Percentiles rank a stretch among this genome's conserved stretches.
Conservation (phyloP, 2,888 invertebrate species). For the Cantharis rustica region DNA sequence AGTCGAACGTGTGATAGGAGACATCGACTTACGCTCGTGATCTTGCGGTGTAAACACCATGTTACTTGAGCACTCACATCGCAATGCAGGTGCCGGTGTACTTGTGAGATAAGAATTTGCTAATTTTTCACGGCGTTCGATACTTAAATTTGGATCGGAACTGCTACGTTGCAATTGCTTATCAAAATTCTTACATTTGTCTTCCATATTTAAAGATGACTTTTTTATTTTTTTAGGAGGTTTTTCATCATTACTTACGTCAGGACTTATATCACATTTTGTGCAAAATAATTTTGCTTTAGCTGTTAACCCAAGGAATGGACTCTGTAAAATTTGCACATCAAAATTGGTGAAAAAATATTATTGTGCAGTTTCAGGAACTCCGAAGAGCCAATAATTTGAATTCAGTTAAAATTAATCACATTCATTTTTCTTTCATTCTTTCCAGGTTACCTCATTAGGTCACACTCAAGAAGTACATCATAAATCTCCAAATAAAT, state of each 20-base stretch:
- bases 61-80: constrained; percentile 36
- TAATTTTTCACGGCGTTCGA: constrained; percentile 26
- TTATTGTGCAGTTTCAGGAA: neutral
- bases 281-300: constrained; percentile 52
- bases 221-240: constrained; percentile 40
- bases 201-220: constrained; percentile 20
- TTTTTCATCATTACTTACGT: constrained; percentile 41
- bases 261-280: constrained; percentile 50
- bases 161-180: constrained; percentile 37
- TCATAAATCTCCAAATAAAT: neutral
- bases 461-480: neutral
- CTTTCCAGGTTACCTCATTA: neutral
- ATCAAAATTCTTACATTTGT: neutral
- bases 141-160: constrained; percentile 47
- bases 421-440: neutral
- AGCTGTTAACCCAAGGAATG: constrained; percentile 39
- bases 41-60: constrained; percentile 56
- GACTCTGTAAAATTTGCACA: constrained; percentile 41
- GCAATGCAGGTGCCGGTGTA: constrained; percentile 52
- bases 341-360: neutral
- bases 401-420: neutral
- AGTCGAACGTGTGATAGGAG: constrained; percentile 85
- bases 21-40: constrained; percentile 76
- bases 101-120: constrained; percentile 49
- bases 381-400: neutral